These are phyloP conservation scores for Parascotia fuliginaria DNA, from an alignment of 2,888 invertebrate species.

Conservation along the genomic window DNA sequence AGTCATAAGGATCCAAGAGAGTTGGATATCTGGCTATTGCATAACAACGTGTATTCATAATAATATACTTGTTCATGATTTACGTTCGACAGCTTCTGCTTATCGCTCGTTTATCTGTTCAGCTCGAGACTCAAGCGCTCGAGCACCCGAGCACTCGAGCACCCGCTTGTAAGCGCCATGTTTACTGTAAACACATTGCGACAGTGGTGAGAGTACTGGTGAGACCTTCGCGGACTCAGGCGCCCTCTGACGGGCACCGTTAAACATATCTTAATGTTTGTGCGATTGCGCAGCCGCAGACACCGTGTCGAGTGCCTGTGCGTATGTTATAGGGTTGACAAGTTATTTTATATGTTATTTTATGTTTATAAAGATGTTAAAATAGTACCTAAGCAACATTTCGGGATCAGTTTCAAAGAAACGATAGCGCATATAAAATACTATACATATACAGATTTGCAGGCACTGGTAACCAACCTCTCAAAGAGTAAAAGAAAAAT, in stretches of 20 bases:
- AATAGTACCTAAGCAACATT: too few relatives aligned
- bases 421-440: too few relatives aligned
- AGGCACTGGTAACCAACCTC: too few relatives aligned
- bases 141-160: conserved; percentile 13
- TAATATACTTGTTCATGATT: conserved; percentile 3
- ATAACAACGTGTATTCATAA: neutral
- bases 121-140: conserved; percentile 11
- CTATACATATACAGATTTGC: too few relatives aligned
- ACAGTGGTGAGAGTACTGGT: too few relatives aligned
- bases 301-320: conserved; percentile 13
- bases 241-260: conserved; percentile 19
- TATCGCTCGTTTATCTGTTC: conserved; percentile 9
- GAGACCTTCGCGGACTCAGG: conserved; percentile 8
- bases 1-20: too few relatives aligned
- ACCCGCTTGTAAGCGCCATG: conserved; percentile 8
- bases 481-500: too few relatives aligned
- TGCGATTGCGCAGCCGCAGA: conserved; percentile 21
- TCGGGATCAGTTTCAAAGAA: too few relatives aligned
- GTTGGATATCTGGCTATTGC: neutral
- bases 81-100: conserved; percentile 7
- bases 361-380: too few relatives aligned
- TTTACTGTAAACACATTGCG: conserved; percentile 37
- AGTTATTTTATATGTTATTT: too few relatives aligned
- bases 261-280: conserved; percentile 20
- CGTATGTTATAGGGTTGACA: conserved; percentile 18